Conservation (phyloP, 1,140 invertebrate genomes). For the Lasaia peninsularis region DNA sequence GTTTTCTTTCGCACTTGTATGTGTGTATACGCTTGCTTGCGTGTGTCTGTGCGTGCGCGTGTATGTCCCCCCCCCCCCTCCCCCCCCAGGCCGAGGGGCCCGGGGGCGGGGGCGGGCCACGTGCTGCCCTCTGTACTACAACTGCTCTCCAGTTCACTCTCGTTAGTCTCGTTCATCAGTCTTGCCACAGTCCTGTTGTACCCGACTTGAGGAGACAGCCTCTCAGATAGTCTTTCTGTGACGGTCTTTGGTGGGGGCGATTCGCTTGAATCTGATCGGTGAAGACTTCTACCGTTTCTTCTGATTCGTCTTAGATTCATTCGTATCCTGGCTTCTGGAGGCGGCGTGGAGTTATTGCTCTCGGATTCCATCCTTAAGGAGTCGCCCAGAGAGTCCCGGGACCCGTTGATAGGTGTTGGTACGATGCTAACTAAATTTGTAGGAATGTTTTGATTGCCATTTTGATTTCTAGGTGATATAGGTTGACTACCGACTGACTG, state of each 20-base stretch:
- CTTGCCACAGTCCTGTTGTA: slow-evolving; percentile 58
- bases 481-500: slow-evolving; percentile 61
- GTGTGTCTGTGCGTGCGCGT: too few relatives aligned
- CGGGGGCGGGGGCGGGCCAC: slow-evolving; percentile 34
- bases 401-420: slow-evolving; percentile 78
- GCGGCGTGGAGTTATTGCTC: slow-evolving; percentile 39
- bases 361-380: slow-evolving; percentile 58
- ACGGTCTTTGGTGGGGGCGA: slow-evolving; percentile 49
- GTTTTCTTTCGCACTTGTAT: too few relatives aligned
- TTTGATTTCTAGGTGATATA: slow-evolving; percentile 53
- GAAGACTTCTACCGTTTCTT: slow-evolving; percentile 46
- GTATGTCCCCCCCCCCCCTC: slow-evolving; percentile 36
- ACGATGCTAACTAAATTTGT: slow-evolving; percentile 75
- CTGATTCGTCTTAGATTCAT: slow-evolving; percentile 40
- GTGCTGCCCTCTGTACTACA: slow-evolving; percentile 61
- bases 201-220: slow-evolving; percentile 36
- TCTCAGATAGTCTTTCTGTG: slow-evolving; percentile 31
- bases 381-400: slow-evolving; percentile 73
- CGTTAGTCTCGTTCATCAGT: slow-evolving; percentile 71
- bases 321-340: slow-evolving; percentile 38
- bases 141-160: slow-evolving; percentile 71
- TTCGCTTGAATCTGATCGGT: slow-evolving; percentile 58
- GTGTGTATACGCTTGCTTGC: too few relatives aligned
- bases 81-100: slow-evolving; percentile 52
- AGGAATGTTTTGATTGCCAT: slow-evolving; percentile 42